Evolutionary conservation across 2,797 vertebrate genomes (phyloP), one percentile per base, ranked within the genome.

Genomic region (Morelia viridis): DNA sequence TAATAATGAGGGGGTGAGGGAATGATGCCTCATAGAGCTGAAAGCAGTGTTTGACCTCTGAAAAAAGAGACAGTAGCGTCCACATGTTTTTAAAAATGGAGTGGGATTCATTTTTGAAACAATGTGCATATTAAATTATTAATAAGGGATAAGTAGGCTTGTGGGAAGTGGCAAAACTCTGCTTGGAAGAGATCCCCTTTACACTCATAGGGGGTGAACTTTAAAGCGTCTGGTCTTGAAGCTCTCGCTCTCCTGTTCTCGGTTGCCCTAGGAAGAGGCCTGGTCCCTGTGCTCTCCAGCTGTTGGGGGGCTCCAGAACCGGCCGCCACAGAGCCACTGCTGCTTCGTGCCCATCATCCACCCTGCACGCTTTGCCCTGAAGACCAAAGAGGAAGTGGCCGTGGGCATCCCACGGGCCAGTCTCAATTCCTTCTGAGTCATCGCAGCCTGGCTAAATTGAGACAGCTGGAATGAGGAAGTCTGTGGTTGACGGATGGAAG

Each of bases 11-110:
- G 1, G 64, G 5, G 4, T 5, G 3, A 12, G 28, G 11, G 64
- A 68, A 31, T n/a, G 0, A 4, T 1, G 0, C 11, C 12, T 5
- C 3, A 1, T n/a, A n/a, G 12, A 65, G 0, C 2, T 68, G 10
- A 61, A 65, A 68, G 28, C 50, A 9, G 50, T 53, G 50, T 53
- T 53, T 5, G 24, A 10, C 26, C 26, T 61, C 24, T 64, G 3
- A 62, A 62, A 64, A 28, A 64, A 28, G 50, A 53, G 6, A 53
- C 50, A 53, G 50, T 7, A 53, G 50, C 8, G 50, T 53, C 50
- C 7, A 8, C 26, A 24, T 8, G 26, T 62, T 62, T 62, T 62
- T 10, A 62, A 57, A 57, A 10, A 57, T 9, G 24, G 19, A 62
- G 3, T 28, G 4, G 62, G 26, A 4, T 12, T 7, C 4, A 12